Evolutionary conservation across 2,113 vertebrate genomes (phyloP), one percentile per base, ranked within the genome.

Genomic region (Panthera tigris): DNA sequence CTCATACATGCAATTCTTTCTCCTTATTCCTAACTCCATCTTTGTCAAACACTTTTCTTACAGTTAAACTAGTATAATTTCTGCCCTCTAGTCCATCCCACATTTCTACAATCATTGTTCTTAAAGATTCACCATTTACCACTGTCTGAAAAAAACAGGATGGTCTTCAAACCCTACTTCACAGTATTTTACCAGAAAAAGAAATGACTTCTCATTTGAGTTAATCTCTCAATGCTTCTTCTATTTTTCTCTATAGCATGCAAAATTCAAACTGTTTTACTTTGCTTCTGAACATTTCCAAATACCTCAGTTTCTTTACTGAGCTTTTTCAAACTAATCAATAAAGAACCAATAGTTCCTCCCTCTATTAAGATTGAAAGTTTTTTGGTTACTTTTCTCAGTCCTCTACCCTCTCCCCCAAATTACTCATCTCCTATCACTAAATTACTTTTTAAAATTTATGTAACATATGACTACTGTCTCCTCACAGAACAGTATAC

Each of bases 281-380:
- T 83, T 83, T 36, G 52, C 50, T 74, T 86, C 94, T 88, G 83
- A 91, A 50, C 55, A 81, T 15, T 41, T 76, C 57, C 41, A 94
- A 89, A 79, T 68, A 93, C 27, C 36, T 69, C 76, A 68, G 45
- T 68, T 96, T 96, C 55, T 88, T 91, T 82, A 93, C 25, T 61
- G 55, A 93, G 63, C 52, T 91, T 93, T 93, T 71, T 79, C 52
- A 61, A 10, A 76, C 11, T 52, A 25, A 68, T 71, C 74, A 81
- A 73, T 52, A 88, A 86, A 79, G 4, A 94, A 71, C 63, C 79
- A 96, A 93, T 2, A 93, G 52, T 83, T 93, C 81, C n/a, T 88
- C 39, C 33, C 69, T 52, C 29, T 95, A 41, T 63, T 87, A 55
- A 78, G 55, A 87, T 6, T 91, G 29, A 68, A 89, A 71, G 61